phyloP scores from a whole-genome alignment of 92 coral and sea anemone genomes.

The Bergia puertoricense region DNA sequence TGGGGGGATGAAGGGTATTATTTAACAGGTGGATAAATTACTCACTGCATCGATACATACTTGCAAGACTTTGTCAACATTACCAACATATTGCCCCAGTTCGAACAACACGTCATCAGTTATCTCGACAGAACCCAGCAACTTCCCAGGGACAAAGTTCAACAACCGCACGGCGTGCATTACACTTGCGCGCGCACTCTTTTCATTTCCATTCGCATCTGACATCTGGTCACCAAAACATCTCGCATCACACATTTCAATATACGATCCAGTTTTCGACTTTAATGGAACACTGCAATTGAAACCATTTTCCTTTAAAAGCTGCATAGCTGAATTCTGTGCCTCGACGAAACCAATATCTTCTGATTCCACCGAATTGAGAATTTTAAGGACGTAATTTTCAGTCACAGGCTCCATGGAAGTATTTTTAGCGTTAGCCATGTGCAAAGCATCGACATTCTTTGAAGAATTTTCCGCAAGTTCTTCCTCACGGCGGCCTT shows the following conservation, averaged over 20 bases:
- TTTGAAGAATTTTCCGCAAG: background rate
- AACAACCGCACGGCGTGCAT: constrained; percentile 6
- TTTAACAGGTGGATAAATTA: no score
- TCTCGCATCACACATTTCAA: background rate
- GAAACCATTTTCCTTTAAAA: background rate
- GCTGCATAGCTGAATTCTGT: constrained; percentile 1
- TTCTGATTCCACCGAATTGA: constrained; percentile 3
- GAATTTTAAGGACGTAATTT: constrained; percentile 14
- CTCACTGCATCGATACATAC: background rate
- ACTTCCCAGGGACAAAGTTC: constrained; percentile 10
- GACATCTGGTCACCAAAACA: background rate
- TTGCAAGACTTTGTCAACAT: constrained; percentile 11
- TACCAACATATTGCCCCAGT: constrained; percentile 14
- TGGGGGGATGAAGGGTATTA: no score
- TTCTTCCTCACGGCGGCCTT: background rate
- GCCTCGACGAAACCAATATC: constrained; percentile 2
- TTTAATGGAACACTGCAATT: background rate
- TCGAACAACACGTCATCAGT: constrained; percentile 1
- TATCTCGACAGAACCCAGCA: background rate
- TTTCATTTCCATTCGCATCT: background rate
- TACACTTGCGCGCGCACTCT: background rate
- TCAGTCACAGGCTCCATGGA: background rate
- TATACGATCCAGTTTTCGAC: background rate
- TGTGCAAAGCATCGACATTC: background rate
- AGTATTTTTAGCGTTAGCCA: no score